Base-by-base conservation (phyloP, 2,113 vertebrate species). In the Atractosteus spatula region DNA sequence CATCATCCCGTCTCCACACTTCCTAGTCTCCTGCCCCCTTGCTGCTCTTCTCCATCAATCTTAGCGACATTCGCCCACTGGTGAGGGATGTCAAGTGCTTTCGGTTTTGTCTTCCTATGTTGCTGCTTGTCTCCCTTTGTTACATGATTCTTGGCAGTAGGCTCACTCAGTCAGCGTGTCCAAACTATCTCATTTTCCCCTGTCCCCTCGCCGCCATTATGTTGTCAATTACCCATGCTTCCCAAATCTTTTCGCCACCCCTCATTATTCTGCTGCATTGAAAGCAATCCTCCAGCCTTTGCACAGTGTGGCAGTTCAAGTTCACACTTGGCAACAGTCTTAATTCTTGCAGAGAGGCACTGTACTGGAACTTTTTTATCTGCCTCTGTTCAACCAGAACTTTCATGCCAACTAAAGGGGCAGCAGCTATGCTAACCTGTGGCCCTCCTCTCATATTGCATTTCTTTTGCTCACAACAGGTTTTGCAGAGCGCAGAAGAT, bases 11-110 rank as follows among this genome's bases (percentile, higher is more conserved):
- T 76, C 77, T 54, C 41, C 47, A 54, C 73, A 76, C 71, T 65
- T 74, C 69, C 69, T 75, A 3, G 41, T 59, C 66, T n/a, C 75
- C 70, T 74, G 57, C 81, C 74, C 77, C 80, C 81, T 10, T 41
- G 63, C 62, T 54, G 65, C 75, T 76, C 78, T 77, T 70, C 17
- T 78, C 81, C 78, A 86, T 89, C 85, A 79, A 79, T 86, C 85
- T 83, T 66, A 68, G 71, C 76, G 71, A 47, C 51, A 3, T 77
- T 79, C 74, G 44, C 77, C 80, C 82, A 82, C 62, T 13, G 14
- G 54, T 42, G n/a, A 45, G 7, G 11, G 56, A 51, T 47, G 42
- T 62, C 55, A 51, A 67, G 65, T 59, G 5, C 55, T 67, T 41
- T 42, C 47, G 13, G 8, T 29, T 55, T 8, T 13, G 41, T 44